Percentiles rank a stretch among this genome's conserved stretches.
Evolutionary conservation across 2,113 vertebrate species (phyloP).

Genomic region (Thamnophis sirtalis): DNA sequence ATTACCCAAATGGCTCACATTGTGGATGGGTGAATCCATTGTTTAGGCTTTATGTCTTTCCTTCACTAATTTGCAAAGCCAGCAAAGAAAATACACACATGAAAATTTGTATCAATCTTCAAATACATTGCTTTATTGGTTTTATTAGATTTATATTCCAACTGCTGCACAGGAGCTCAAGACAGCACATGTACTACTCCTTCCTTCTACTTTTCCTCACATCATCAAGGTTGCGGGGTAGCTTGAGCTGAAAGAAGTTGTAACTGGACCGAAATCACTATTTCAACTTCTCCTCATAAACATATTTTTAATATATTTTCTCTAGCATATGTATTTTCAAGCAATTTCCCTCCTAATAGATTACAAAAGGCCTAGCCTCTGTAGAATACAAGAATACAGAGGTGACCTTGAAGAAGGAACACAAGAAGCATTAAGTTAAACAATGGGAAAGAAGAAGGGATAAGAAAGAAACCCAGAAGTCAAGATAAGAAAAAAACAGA

Average conservation of each 20-base stretch:
- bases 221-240: background rate
- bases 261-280: background rate
- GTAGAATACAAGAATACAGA: background rate
- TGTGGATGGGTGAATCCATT: background rate
- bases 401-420: background rate
- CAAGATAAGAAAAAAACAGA: too few relatives aligned
- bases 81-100: background rate
- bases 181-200: background rate
- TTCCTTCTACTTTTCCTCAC: background rate
- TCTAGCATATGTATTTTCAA: too few relatives aligned
- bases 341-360: background rate
- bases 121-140: background rate
- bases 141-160: background rate
- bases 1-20: background rate
- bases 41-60: background rate
- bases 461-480: background rate
- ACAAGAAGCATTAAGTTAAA: background rate
- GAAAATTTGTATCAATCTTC: background rate
- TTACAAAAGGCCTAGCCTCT: background rate
- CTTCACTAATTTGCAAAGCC: background rate
- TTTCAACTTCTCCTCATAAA: background rate
- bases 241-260: background rate
- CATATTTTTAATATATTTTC: background rate
- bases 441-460: background rate
- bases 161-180: background rate